A percentile compares a stretch with the other conserved stretches of the same genome.
These are phyloP conservation scores for Drosophila barbarae DNA, from an alignment of 2,888 invertebrate genomes.

Conservation along the genomic window DNA sequence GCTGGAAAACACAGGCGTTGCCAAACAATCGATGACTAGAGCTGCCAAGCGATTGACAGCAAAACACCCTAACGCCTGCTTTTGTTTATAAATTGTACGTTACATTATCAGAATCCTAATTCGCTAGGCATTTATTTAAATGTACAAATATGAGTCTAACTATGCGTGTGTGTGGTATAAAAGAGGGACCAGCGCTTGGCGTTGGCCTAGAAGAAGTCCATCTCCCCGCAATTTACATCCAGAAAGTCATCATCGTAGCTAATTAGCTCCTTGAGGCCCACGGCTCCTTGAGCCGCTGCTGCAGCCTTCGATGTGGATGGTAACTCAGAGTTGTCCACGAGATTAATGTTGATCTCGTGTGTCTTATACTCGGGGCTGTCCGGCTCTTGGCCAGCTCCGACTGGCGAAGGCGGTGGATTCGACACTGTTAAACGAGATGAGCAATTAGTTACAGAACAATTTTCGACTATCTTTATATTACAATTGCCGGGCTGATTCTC, in stretches of 20 bases:
- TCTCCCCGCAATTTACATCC: conserved; percentile 85
- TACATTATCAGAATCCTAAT: conserved; percentile 38
- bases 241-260: conserved; percentile 85
- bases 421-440: conserved; percentile 63
- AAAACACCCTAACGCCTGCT: conserved; percentile 11
- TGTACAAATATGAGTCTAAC: conserved; percentile 68
- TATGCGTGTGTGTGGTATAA: conserved; percentile 52
- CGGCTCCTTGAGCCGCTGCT: conserved; percentile 54
- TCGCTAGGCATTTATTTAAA: conserved; percentile 62
- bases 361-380: conserved; percentile 84
- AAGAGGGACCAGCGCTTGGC: conserved; percentile 56
- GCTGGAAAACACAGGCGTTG: conserved; percentile 8
- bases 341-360: conserved; percentile 79
- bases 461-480: conserved; percentile 34
- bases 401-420: conserved; percentile 91
- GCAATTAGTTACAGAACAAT: not conserved
- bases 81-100: not conserved
- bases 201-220: conserved; percentile 84
- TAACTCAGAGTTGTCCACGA: conserved; percentile 70
- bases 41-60: not conserved
- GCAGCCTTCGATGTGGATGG: conserved; percentile 77
- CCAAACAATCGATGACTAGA: conserved; percentile 13
- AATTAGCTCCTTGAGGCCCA: conserved; percentile 46
- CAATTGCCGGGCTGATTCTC: conserved; percentile 73
- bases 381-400: conserved; percentile 84